These are phyloP conservation scores for Charanyca ferruginea DNA, from an alignment of 2,888 invertebrate genomes.

Conservation along the genomic window DNA sequence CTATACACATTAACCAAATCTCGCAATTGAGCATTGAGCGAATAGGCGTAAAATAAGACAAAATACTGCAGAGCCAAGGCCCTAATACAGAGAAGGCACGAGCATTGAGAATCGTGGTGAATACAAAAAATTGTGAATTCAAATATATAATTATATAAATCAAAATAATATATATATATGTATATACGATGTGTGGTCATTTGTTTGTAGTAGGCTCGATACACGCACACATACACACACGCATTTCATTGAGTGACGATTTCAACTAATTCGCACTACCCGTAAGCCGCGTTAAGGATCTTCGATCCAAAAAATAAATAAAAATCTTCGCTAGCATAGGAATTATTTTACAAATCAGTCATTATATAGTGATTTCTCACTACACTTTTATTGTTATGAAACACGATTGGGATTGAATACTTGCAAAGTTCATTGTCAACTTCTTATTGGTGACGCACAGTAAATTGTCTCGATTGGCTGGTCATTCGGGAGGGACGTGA, in stretches of 20 bases:
- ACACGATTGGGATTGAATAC: constrained; percentile 24
- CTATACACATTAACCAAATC: background rate
- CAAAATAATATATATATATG: no score
- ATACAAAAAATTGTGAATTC: no score
- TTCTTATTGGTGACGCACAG: constrained; percentile 18
- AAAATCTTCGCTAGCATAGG: background rate
- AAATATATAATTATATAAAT: no score
- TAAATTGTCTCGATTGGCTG: constrained; percentile 13
- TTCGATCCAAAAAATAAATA: background rate
- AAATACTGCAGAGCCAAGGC: no score
- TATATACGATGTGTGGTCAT: no score
- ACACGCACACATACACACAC: no score
- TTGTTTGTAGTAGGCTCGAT: no score
- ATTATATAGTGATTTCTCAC: constrained; percentile 30
- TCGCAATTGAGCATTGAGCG: constrained; percentile 18
- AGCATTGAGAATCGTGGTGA: no score
- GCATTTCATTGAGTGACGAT: no score
- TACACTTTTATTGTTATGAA: constrained; percentile 36
- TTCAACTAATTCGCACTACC: no score
- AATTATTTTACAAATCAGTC: constrained; percentile 6
- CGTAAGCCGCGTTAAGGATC: no score
- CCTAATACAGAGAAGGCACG: no score
- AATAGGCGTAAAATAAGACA: background rate
- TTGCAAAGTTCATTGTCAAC: constrained; percentile 29
- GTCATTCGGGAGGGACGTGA: constrained; percentile 21